Conservation (phyloP, 2,113 vertebrate genomes). For the Numenius arquata region DNA sequence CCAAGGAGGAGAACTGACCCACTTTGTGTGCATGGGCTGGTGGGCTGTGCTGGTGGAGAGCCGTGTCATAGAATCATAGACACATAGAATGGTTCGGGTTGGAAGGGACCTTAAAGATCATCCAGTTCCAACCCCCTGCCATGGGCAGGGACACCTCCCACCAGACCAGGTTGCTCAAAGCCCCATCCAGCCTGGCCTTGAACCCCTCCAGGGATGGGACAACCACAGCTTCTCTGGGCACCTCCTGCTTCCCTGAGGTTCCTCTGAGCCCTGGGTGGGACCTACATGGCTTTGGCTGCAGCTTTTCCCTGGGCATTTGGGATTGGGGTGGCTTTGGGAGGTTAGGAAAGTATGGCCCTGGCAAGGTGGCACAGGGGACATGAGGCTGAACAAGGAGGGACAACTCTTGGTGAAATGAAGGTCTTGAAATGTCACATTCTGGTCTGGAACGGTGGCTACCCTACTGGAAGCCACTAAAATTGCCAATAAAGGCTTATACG, state of each 20-base stretch:
- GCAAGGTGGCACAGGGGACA: not conserved
- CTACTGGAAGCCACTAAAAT: not conserved
- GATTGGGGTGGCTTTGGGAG: not conserved
- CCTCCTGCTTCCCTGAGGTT: not conserved
- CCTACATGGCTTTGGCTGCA: not conserved
- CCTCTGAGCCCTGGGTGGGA: not conserved
- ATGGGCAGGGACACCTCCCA: too few relatives aligned
- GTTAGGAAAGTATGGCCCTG: not conserved
- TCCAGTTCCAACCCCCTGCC: too few relatives aligned
- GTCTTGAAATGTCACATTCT: not conserved
- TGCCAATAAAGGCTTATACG: not conserved
- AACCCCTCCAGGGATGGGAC: too few relatives aligned
- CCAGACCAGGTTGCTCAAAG: too few relatives aligned
- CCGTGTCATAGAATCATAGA: too few relatives aligned
- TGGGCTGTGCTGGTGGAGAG: not conserved
- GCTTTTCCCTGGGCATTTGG: not conserved
- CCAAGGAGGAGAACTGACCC: not conserved
- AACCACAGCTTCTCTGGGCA: too few relatives aligned
- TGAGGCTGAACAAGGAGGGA: not conserved
- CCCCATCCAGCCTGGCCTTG: too few relatives aligned
- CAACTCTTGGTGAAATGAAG: not conserved
- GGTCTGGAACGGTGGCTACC: not conserved
- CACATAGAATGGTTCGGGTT: too few relatives aligned
- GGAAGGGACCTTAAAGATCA: too few relatives aligned
- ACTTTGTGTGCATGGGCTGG: not conserved